These are phyloP conservation scores for Callionymus lyra DNA, from an alignment of 2,113 vertebrate genomes.

Conservation along the genomic window DNA sequence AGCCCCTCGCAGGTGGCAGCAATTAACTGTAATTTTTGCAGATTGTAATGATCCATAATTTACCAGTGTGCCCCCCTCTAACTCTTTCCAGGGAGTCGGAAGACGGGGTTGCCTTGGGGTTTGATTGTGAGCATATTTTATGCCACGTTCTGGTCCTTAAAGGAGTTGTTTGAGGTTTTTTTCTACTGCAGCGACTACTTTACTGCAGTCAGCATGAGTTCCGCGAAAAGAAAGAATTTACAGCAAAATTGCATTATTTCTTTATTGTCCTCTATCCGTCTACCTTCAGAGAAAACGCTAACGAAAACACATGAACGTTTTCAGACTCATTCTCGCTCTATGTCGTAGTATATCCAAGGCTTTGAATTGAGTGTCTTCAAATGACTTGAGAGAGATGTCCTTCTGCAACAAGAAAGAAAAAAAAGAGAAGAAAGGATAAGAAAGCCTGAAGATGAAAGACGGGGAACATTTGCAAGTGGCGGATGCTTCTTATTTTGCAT, in stretches of 20 bases:
- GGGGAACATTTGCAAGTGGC: constrained; percentile 59
- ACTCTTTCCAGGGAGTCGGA: constrained; percentile 61
- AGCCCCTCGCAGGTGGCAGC: constrained; percentile 77
- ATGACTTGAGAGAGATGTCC: constrained; percentile 58
- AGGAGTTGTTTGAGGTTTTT: constrained; percentile 37
- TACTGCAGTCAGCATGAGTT: constrained; percentile 54
- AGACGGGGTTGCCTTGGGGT: constrained; percentile 53
- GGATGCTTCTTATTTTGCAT: constrained; percentile 65
- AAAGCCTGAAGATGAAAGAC: constrained; percentile 59
- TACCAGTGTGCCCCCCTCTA: constrained; percentile 62
- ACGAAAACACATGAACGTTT: constrained; percentile 15
- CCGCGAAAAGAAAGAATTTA: too few relatives aligned
- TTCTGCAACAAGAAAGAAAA: constrained; percentile 38
- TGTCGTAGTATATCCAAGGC: constrained; percentile 16
- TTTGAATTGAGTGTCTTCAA: constrained; percentile 45
- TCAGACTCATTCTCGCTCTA: constrained; percentile 18
- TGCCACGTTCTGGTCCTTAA: constrained; percentile 49
- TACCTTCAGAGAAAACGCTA: constrained; percentile 47
- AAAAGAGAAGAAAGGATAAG: constrained; percentile 43
- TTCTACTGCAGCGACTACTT: constrained; percentile 28
- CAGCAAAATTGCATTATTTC: too few relatives aligned
- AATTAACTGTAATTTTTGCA: constrained; percentile 78
- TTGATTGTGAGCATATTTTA: constrained; percentile 68
- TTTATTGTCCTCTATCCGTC: constrained; percentile 20
- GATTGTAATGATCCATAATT: constrained; percentile 72